phyloP scores from a whole-genome alignment of 2,113 vertebrate genomes.

The Cyanoramphus novaezelandiae region DNA sequence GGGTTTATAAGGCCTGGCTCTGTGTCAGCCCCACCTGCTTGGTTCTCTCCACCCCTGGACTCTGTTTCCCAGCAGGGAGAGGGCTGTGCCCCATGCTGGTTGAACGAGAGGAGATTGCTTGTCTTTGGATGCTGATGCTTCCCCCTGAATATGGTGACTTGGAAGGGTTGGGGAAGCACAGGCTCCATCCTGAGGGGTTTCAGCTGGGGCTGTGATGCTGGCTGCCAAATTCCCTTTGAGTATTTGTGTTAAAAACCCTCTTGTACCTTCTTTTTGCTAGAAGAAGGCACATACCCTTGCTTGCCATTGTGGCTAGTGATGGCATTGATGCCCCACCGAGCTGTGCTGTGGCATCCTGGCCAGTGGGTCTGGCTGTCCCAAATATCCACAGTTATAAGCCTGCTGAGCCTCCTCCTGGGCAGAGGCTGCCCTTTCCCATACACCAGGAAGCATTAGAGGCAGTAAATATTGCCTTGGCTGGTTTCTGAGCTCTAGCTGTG shows the following conservation, averaged over 20 bases:
- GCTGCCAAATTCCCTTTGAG: background rate
- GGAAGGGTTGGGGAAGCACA: background rate
- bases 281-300: fast-evolving
- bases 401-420: background rate
- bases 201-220: background rate
- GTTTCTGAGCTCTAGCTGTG: background rate
- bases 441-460: background rate
- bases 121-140: background rate
- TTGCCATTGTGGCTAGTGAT: fast-evolving
- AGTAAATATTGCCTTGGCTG: background rate
- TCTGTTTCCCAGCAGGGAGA: background rate
- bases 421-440: background rate
- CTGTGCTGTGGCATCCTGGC: background rate
- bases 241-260: background rate
- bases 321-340: background rate
- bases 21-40: background rate
- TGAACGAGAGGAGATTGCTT: fast-evolving
- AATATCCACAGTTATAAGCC: fast-evolving
- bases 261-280: background rate
- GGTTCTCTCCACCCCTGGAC: fast-evolving
- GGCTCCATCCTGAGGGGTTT: fast-evolving
- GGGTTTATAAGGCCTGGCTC: background rate
- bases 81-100: background rate
- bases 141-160: fast-evolving
- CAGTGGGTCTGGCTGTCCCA: background rate